Conservation (phyloP, 2,888 invertebrate genomes). For the Drepana falcataria region DNA sequence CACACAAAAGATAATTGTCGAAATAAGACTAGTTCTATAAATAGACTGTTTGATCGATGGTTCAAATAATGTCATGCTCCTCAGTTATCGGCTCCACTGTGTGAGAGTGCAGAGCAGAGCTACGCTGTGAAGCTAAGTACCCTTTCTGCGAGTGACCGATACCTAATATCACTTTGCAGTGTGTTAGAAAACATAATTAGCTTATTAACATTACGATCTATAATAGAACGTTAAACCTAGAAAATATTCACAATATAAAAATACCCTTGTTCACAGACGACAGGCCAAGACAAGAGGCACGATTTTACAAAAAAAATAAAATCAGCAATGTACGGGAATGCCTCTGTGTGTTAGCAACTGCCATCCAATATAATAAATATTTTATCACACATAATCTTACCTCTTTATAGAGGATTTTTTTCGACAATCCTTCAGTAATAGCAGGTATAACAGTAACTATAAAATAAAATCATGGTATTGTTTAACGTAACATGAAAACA, state of each 20-base stretch:
- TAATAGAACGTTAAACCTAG: conserved; percentile 58
- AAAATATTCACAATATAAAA: conserved; percentile 62
- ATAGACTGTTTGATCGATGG: conserved; percentile 3
- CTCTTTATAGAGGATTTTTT: conserved; percentile 41
- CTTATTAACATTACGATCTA: conserved; percentile 38
- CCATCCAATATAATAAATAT: conserved; percentile 70
- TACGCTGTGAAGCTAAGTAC: conserved; percentile 36
- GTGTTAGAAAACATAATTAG: conserved; percentile 73
- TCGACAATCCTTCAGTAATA: conserved; percentile 29
- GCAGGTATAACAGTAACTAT: conserved; percentile 25
- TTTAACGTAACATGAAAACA: conserved; percentile 22
- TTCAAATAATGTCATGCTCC: conserved; percentile 7
- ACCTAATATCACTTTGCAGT: conserved; percentile 57
- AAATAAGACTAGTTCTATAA: conserved; percentile 47
- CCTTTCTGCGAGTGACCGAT: conserved; percentile 60
- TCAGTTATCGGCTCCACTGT: conserved; percentile 7
- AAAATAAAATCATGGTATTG: conserved; percentile 24
- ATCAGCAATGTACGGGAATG: conserved; percentile 71
- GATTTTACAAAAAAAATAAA: conserved; percentile 78
- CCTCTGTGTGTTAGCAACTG: conserved; percentile 75
- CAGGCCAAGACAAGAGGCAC: conserved; percentile 77
- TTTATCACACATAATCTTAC: conserved; percentile 67
- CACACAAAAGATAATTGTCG: conserved; percentile 56
- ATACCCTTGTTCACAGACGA: conserved; percentile 70
- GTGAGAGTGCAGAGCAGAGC: conserved; percentile 19